Evolutionary conservation across 2,113 vertebrate genomes (phyloP).

Genomic region (Phylloscopus trochiloides): DNA sequence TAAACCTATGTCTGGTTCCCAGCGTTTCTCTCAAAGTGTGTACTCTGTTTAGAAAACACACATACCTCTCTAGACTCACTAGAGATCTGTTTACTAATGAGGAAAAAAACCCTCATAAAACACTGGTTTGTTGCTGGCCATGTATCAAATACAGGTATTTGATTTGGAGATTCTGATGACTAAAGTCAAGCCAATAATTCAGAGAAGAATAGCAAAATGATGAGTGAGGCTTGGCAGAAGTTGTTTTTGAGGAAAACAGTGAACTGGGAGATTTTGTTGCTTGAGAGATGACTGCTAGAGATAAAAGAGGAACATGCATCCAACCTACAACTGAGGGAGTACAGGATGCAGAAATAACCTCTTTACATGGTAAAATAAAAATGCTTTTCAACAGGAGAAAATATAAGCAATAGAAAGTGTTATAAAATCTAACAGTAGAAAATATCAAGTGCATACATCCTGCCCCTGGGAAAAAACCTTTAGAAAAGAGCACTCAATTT

Average conservation of each 20-base stretch:
- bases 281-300: background rate
- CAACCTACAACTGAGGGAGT: background rate
- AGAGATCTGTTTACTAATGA: background rate
- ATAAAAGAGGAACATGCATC: background rate
- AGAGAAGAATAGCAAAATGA: background rate
- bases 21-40: fast-evolving
- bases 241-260: background rate
- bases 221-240: background rate
- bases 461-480: background rate
- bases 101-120: background rate
- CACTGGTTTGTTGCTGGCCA: background rate
- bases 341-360: background rate
- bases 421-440: background rate
- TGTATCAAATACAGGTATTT: background rate
- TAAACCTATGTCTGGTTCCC: background rate
- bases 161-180: background rate
- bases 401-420: background rate
- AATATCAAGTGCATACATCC: background rate
- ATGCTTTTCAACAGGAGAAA: background rate
- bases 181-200: background rate
- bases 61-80: background rate
- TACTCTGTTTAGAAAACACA: background rate
- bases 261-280: background rate
- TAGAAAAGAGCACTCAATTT: background rate
- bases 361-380: background rate